Evolutionary conservation across 64 coral and sea anemone genomes (phyloP).

Genomic region (Hydrozoanthus tunicans): DNA sequence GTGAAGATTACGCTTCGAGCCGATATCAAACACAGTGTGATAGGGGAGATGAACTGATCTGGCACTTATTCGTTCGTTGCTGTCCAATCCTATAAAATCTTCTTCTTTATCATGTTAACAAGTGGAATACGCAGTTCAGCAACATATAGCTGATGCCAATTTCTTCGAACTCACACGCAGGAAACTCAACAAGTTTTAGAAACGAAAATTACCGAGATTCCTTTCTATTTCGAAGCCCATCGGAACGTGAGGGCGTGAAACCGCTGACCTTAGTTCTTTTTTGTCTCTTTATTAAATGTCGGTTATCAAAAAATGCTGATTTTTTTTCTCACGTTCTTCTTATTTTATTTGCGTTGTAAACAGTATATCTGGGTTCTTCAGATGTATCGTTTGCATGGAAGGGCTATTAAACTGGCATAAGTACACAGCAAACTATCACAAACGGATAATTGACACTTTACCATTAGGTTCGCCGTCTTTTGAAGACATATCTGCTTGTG

Average conservation of each 20-base stretch:
- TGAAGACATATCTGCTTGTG: too few relatives aligned
- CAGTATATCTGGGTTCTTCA: too few relatives aligned
- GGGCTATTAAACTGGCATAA: too few relatives aligned
- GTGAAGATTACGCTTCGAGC: constrained; percentile 9
- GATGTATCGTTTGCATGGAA: too few relatives aligned
- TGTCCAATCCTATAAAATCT: background rate
- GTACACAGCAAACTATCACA: too few relatives aligned
- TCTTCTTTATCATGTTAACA: background rate
- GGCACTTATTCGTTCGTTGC: background rate
- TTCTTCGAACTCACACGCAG: constrained; percentile 4
- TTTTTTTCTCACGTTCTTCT: too few relatives aligned
- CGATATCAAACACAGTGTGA: constrained; percentile 49
- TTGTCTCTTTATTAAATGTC: too few relatives aligned
- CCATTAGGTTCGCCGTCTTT: too few relatives aligned
- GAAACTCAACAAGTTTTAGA: constrained; percentile 8
- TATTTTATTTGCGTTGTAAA: too few relatives aligned
- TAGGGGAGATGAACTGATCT: constrained; percentile 19
- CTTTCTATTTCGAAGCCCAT: constrained; percentile 56
- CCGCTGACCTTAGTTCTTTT: constrained; percentile 14
- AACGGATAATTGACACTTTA: too few relatives aligned
- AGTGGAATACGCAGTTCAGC: background rate
- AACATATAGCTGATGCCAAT: constrained; percentile 1
- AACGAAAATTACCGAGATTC: constrained; percentile 57
- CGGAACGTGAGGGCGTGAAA: constrained; percentile 30
- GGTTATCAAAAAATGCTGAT: too few relatives aligned